These are phyloP conservation scores for Poeciliopsis paucimaculata DNA, from an alignment of 2,797 vertebrate species.

Conservation along the genomic window DNA sequence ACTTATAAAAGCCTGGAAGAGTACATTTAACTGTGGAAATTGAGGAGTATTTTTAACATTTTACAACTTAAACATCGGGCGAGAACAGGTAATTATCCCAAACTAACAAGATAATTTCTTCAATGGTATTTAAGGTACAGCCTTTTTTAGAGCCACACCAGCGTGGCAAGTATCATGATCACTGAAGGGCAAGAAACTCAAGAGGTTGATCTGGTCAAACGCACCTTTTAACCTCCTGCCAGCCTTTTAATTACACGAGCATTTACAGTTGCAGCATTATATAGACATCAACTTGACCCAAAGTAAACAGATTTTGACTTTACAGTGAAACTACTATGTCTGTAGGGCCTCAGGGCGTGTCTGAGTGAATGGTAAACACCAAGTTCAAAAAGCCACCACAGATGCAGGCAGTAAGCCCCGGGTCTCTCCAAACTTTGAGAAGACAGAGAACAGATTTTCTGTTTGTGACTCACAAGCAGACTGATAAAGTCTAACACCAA, in stretches of 20 bases:
- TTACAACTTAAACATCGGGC: conserved; percentile 11
- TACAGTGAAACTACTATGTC: conserved; percentile 61
- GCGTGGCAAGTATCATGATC: conserved; percentile 46
- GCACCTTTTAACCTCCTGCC: conserved; percentile 33
- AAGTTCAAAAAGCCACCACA: conserved; percentile 54
- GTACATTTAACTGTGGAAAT: background rate
- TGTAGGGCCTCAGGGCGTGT: conserved; percentile 53
- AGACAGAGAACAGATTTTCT: conserved; percentile 32
- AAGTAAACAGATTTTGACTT: conserved; percentile 48
- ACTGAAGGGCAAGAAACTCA: conserved; percentile 46
- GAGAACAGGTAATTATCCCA: conserved; percentile 42
- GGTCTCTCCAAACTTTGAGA: conserved; percentile 32
- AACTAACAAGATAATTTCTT: conserved; percentile 26
- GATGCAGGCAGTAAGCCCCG: conserved; percentile 25
- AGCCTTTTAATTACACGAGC: conserved; percentile 60
- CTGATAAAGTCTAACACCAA: conserved; percentile 41
- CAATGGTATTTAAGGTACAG: conserved; percentile 19
- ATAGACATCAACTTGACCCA: conserved; percentile 42
- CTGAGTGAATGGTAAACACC: conserved; percentile 52
- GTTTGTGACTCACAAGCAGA: conserved; percentile 47
- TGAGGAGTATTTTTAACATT: conserved; percentile 17
- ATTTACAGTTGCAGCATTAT: conserved; percentile 46
- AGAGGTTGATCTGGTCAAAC: conserved; percentile 49
- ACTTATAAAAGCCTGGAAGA: conserved; percentile 12
- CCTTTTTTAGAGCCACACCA: conserved; percentile 27